These are phyloP conservation scores for Discoglossus pictus DNA, from an alignment of 2,797 vertebrate species.

Conservation along the genomic window DNA sequence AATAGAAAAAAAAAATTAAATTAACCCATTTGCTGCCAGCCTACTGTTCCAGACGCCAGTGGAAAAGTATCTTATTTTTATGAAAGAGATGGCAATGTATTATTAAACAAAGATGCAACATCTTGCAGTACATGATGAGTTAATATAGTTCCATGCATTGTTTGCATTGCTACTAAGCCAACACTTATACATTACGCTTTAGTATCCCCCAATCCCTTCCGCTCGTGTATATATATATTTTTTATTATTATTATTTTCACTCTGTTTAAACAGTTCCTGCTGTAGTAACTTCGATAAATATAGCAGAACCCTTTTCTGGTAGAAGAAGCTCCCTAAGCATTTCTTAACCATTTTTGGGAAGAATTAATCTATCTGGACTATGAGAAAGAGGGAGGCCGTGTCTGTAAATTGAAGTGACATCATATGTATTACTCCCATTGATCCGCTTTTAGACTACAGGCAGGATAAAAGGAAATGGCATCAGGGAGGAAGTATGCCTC, in stretches of 20 bases:
- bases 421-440: conserved; percentile 75
- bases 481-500: conserved; percentile 79
- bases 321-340: conserved; percentile 71
- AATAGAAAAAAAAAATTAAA: too few relatives aligned
- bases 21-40: too few relatives aligned
- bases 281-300: conserved; percentile 81
- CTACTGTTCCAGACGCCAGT: too few relatives aligned
- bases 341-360: conserved; percentile 89
- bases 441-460: conserved; percentile 73
- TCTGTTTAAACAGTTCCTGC: conserved; percentile 72
- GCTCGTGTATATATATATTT: too few relatives aligned
- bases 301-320: conserved; percentile 75
- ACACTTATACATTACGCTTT: conserved; percentile 60
- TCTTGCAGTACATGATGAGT: conserved; percentile 4
- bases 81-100: too few relatives aligned
- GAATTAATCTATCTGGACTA: conserved; percentile 70
- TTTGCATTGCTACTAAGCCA: conserved; percentile 67
- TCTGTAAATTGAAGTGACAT: conserved; percentile 78
- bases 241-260: conserved; percentile 63
- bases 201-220: conserved; percentile 41
- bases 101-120: neutral
- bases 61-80: too few relatives aligned
- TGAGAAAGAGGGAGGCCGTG: conserved; percentile 59
- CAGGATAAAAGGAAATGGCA: conserved; percentile 80
- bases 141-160: conserved; percentile 42